phyloP scores from a whole-genome alignment of 30 jellyfish, hydroid and myxozoan species.

The Thelohanellus kitauei region DNA sequence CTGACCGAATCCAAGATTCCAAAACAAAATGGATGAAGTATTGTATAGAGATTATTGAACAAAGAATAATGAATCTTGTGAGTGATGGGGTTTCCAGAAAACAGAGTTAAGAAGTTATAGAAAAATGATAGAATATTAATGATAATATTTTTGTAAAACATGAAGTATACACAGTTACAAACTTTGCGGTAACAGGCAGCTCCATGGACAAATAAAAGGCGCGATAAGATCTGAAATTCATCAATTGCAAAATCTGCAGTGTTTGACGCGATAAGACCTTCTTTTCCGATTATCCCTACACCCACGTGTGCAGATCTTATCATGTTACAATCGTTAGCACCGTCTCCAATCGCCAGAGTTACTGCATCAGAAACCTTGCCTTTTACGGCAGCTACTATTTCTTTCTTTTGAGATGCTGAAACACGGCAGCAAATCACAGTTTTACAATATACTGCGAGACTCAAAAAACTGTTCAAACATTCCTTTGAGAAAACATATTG shows the following conservation, averaged over 20 bases:
- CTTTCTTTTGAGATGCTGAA: conserved; percentile 51
- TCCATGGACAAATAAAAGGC: conserved; percentile 59
- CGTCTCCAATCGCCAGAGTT: conserved; percentile 79
- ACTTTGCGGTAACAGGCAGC: conserved; percentile 54
- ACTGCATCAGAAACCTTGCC: conserved; percentile 42
- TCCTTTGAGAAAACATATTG: conserved; percentile 22
- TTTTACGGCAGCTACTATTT: conserved; percentile 30
- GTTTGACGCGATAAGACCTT: conserved; percentile 76
- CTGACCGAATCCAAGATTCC: neutral
- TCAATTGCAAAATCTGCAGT: conserved; percentile 59
- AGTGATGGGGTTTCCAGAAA: neutral
- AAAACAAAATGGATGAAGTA: neutral
- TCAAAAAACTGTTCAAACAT: conserved; percentile 33
- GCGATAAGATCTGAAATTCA: conserved; percentile 36
- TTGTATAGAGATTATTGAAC: neutral
- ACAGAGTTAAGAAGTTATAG: conserved; percentile 16
- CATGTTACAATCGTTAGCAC: conserved; percentile 86
- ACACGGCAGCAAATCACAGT: conserved; percentile 83
- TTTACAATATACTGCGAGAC: conserved; percentile 40
- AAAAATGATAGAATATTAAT: conserved; percentile 52
- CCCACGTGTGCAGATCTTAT: conserved; percentile 94
- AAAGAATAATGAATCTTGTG: neutral
- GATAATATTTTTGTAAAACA: conserved; percentile 56
- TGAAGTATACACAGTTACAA: conserved; percentile 28
- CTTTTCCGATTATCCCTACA: conserved; percentile 86